Conservation (phyloP, 2,113 vertebrate genomes). For the Siniperca knerii region DNA sequence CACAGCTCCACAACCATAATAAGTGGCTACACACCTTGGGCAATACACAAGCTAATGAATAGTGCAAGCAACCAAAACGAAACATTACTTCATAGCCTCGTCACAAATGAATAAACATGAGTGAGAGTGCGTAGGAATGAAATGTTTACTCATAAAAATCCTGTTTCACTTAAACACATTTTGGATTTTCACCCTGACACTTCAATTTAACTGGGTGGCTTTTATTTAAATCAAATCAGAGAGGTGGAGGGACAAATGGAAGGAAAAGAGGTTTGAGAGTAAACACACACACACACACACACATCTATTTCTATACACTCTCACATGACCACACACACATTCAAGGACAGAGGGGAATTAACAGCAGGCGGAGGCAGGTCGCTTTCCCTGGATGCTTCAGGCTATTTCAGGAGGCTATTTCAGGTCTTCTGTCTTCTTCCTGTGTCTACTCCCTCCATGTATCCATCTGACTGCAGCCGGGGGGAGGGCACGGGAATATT, state of each 20-base stretch:
- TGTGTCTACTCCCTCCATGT: constrained; percentile 55
- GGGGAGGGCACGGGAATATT: constrained; percentile 69
- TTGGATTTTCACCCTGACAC: constrained; percentile 69
- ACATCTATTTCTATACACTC: constrained; percentile 51
- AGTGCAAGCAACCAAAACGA: constrained; percentile 75
- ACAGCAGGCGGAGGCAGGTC: constrained; percentile 70
- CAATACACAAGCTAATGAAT: constrained; percentile 78
- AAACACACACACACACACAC: constrained; percentile 52
- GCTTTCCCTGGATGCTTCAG: constrained; percentile 68
- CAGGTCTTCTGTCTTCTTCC: constrained; percentile 71
- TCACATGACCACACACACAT: constrained; percentile 60
- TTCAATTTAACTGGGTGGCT: constrained; percentile 72
- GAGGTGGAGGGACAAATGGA: constrained; percentile 15
- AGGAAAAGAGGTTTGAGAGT: constrained; percentile 22
- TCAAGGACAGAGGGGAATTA: constrained; percentile 74
- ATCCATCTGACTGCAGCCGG: constrained; percentile 66
- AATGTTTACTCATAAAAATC: constrained; percentile 74
- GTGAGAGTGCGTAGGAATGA: constrained; percentile 54
- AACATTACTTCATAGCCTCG: constrained; percentile 65
- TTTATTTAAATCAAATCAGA: constrained; percentile 73
- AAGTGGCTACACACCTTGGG: constrained; percentile 74
- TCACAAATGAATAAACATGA: constrained; percentile 78
- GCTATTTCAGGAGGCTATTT: constrained; percentile 80
- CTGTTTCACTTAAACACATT: constrained; percentile 71
- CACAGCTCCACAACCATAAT: constrained; percentile 53